Evolutionary conservation across 2,888 invertebrate genomes (phyloP), one percentile per base, ranked within the genome.

Genomic region (Isotomurus palustris): DNA sequence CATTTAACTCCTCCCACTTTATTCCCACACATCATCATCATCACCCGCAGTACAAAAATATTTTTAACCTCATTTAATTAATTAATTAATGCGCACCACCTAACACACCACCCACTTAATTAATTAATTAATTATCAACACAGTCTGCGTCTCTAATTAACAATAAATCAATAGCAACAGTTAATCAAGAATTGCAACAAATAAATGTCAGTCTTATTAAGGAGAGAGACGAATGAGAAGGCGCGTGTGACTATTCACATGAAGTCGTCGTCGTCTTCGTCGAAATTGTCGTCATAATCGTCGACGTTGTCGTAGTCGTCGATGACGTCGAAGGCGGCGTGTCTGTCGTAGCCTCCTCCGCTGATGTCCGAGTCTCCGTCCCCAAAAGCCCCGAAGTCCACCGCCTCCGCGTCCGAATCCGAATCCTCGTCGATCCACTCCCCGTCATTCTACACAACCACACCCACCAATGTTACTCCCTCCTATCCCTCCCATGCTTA

Each of bases 341-440:
- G 41, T 17, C 6, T 50, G 6, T 17, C 27, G 45, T 49, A 29
- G 4, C 45, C 54, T 8, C 60, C 49, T 24, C 58, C 51, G 40
- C 53, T 58, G 22, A 41, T 49, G 19, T 56, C 56, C 22, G 56
- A 53, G 6, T 44, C 58, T 12, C 44, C 58, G n/a, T 52, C 51
- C n/a, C 35, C 63, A 24, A 41, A 27, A 2, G 32, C 6, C 3
- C n/a, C 32, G 17, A 14, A 6, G 17, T 21, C 32, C 8, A 24
- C 53, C 12, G 44, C 48, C 25, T 58, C 54, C 2, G 58, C 60
- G 35, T 59, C 59, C 28, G 56, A 57, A 29, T 60, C 54, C 2
- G 54, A 53, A 48, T 57, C 59, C 12, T 53, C 44, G 14, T 58
- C 56, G 22, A 55, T 36, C 62, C 62, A 58, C 14, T 56, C 36